A percentile compares a stretch with the other conserved stretches of the same genome.
Evolutionary conservation across 2,888 invertebrate species (phyloP).

Genomic region (Crocallis elinguaria): DNA sequence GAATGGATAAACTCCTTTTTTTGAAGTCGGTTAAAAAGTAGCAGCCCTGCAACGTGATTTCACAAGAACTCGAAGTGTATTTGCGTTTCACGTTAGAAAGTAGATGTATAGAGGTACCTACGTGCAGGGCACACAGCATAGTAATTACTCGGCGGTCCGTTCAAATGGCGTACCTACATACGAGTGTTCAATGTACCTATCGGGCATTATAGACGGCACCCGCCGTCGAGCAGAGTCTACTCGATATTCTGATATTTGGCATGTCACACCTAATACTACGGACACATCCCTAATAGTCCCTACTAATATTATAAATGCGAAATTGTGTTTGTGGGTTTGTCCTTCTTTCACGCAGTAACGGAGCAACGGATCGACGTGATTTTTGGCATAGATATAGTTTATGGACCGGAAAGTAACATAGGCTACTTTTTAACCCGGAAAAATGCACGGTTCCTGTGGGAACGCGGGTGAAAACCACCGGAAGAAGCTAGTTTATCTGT

Average conservation of each 20-base stretch:
- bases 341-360: no score
- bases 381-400: no score
- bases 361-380: no score
- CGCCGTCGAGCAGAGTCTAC: constrained; percentile 2
- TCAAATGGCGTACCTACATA: constrained; percentile 32
- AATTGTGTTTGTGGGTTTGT: no score
- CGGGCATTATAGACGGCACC: constrained; percentile 1
- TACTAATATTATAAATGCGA: no score
- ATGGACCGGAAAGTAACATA: not conserved
- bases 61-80: constrained; percentile 45
- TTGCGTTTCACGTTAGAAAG: constrained; percentile 51
- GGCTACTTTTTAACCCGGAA: no score
- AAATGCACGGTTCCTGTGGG: no score
- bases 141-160: constrained; percentile 46
- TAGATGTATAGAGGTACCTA: constrained; percentile 22
- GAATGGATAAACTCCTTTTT: no score
- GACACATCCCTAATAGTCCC: no score
- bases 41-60: constrained; percentile 50
- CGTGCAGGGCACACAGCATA: constrained; percentile 28
- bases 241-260: constrained; percentile 19
- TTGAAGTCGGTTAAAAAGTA: not conserved
- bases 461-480: no score
- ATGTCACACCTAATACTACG: constrained; percentile 4
- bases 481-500: no score
- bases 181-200: constrained; percentile 31